A percentile compares a stretch with the other conserved stretches of the same genome.
phyloP scores from a whole-genome alignment of 2,797 vertebrate species.

The Sebastes vulpes region DNA sequence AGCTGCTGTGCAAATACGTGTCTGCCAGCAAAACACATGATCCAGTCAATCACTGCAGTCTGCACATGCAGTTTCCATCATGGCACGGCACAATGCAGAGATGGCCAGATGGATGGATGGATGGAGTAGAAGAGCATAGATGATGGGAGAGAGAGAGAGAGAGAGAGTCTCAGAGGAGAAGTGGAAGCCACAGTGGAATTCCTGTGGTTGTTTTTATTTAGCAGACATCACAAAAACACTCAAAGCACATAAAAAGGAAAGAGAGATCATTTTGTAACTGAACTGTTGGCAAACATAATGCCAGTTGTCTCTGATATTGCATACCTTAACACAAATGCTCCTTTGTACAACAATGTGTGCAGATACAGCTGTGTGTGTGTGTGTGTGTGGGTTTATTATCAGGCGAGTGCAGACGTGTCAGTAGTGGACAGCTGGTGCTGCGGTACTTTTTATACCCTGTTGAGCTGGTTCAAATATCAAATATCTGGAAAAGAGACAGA shows the following conservation, averaged over 20 bases:
- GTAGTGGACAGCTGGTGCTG: conserved; percentile 62
- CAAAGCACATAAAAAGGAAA: neutral
- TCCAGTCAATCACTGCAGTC: conserved; percentile 30
- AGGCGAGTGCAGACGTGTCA: conserved; percentile 24
- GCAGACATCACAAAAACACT: conserved; percentile 17
- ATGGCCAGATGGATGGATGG: neutral
- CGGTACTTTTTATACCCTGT: conserved; percentile 37
- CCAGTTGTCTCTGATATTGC: neutral
- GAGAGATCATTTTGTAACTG: neutral
- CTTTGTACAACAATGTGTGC: conserved; percentile 21
- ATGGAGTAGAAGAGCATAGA: neutral
- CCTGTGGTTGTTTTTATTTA: conserved; percentile 39
- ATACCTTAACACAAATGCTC: conserved; percentile 15
- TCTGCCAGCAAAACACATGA: conserved; percentile 51
- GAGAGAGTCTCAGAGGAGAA: conserved; percentile 15
- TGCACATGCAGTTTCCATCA: conserved; percentile 30
- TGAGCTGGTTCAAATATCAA: conserved; percentile 63
- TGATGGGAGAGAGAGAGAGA: neutral
- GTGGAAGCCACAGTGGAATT: conserved; percentile 27
- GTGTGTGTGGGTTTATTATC: neutral
- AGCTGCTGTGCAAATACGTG: neutral
- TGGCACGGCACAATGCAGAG: neutral
- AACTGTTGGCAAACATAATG: conserved; percentile 4
- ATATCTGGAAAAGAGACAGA: conserved; percentile 50
- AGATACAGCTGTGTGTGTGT: neutral